Evolutionary conservation across 2,888 invertebrate species (phyloP).

Genomic region (Xanthia icteritia): DNA sequence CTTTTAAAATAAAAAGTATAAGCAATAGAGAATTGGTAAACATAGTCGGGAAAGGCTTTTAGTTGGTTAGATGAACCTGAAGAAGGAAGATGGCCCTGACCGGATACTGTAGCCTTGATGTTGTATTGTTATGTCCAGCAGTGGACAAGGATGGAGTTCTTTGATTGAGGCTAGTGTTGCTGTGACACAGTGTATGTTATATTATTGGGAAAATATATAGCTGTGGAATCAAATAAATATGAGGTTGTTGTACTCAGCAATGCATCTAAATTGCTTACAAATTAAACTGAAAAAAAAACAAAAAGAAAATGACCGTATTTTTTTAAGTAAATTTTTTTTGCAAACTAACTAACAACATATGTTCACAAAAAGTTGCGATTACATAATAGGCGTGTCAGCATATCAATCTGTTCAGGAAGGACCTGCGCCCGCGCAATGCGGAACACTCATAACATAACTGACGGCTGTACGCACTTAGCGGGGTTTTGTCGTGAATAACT

Average conservation of each 20-base stretch:
- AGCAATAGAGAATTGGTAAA: not conserved
- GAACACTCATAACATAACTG: slow-evolving; percentile 38
- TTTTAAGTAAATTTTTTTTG: not conserved
- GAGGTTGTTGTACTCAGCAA: not conserved
- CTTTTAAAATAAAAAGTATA: not conserved
- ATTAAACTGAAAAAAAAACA: not conserved
- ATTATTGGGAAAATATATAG: not conserved
- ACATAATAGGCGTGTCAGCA: slow-evolving; percentile 38
- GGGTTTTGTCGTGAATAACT: slow-evolving; percentile 42
- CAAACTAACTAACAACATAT: not conserved
- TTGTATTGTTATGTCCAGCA: not conserved
- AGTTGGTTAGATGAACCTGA: not conserved
- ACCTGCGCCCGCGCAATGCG: slow-evolving; percentile 53
- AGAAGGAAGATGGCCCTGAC: too few species aligned
- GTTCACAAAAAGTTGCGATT: slow-evolving; percentile 28
- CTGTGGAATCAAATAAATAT: not conserved
- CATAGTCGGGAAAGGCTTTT: not conserved
- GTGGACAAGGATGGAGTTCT: not conserved
- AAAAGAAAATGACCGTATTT: not conserved
- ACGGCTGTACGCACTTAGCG: slow-evolving; percentile 8
- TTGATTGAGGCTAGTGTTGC: not conserved
- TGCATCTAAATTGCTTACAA: not conserved
- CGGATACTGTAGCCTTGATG: not conserved
- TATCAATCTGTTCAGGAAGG: slow-evolving; percentile 47
- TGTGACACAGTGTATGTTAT: not conserved